Percentiles rank a stretch among this genome's conserved stretches.
phyloP scores from a whole-genome alignment of 92 coral and sea anemone species.

The Scolanthus callimorphus region DNA sequence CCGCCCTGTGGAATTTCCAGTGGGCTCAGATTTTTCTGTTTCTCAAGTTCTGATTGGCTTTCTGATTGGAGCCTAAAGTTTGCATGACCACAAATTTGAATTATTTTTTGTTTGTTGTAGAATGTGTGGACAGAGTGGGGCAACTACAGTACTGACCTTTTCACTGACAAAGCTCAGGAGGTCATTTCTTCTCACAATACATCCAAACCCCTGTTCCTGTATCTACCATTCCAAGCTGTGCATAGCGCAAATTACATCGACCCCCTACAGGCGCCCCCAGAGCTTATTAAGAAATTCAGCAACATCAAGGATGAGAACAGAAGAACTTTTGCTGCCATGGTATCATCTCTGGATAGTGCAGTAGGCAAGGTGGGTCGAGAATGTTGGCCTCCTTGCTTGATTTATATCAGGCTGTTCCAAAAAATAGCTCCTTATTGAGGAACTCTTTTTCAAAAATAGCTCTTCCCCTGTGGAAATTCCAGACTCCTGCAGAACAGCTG shows the following conservation, averaged over 20 bases:
- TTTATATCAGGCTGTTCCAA: no score
- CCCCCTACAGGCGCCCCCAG: conserved; percentile 66
- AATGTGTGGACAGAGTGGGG: conserved; percentile 74
- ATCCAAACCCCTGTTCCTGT: conserved; percentile 53
- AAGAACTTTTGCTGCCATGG: conserved; percentile 81
- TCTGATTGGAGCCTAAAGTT: no score
- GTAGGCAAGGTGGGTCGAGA: conserved; percentile 74
- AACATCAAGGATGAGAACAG: conserved; percentile 45
- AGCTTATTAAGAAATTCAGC: conserved; percentile 53
- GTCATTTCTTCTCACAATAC: conserved; percentile 48
- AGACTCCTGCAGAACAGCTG: no score
- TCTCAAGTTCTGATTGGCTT: no score
- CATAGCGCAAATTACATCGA: conserved; percentile 64
- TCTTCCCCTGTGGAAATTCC: no score
- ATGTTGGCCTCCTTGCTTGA: no score
- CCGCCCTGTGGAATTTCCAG: no score
- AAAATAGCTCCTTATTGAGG: no score
- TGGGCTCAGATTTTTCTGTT: no score
- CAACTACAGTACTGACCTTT: conserved; percentile 59
- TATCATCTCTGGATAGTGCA: conserved; percentile 52
- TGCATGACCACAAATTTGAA: no score
- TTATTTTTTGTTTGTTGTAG: no score
- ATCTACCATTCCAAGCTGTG: conserved; percentile 73
- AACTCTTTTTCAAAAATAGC: no score
- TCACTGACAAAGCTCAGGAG: conserved; percentile 52